Evolutionary conservation across 1,140 invertebrate genomes (phyloP).

Genomic region (Agrilus planipennis): DNA sequence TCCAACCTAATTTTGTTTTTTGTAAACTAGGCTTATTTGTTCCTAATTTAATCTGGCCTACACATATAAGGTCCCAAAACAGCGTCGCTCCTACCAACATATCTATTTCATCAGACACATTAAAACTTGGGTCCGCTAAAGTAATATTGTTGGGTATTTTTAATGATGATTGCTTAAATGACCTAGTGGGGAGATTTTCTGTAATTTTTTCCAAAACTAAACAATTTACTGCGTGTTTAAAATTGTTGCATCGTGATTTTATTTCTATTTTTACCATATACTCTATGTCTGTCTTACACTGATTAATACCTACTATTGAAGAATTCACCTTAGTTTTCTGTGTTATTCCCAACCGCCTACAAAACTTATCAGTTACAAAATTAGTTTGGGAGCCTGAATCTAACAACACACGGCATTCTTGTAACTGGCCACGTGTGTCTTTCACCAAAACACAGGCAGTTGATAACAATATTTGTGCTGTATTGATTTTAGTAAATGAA

Average conservation of each 20-base stretch:
- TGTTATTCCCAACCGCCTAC: too few species aligned
- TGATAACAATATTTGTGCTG: too few species aligned
- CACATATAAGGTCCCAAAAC: not conserved
- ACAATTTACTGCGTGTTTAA: not conserved
- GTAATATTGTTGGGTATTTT: not conserved
- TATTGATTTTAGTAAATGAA: too few species aligned
- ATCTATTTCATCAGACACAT: not conserved
- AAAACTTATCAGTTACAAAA: too few species aligned
- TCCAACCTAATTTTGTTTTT: too few species aligned
- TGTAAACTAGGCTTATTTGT: not conserved
- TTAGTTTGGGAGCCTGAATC: too few species aligned
- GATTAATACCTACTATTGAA: not conserved
- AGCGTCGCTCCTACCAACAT: not conserved
- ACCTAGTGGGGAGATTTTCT: not conserved
- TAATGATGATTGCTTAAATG: not conserved
- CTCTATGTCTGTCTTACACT: not conserved
- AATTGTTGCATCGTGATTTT: not conserved
- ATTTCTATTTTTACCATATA: not conserved
- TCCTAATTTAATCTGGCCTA: not conserved
- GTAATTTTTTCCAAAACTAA: not conserved
- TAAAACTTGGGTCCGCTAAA: not conserved
- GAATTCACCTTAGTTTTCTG: too few species aligned
- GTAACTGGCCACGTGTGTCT: too few species aligned
- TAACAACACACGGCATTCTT: too few species aligned
- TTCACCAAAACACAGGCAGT: too few species aligned